Evolutionary conservation across 2,113 vertebrate species (phyloP), one percentile per base, ranked within the genome.

Genomic region (Polypterus bichir): DNA sequence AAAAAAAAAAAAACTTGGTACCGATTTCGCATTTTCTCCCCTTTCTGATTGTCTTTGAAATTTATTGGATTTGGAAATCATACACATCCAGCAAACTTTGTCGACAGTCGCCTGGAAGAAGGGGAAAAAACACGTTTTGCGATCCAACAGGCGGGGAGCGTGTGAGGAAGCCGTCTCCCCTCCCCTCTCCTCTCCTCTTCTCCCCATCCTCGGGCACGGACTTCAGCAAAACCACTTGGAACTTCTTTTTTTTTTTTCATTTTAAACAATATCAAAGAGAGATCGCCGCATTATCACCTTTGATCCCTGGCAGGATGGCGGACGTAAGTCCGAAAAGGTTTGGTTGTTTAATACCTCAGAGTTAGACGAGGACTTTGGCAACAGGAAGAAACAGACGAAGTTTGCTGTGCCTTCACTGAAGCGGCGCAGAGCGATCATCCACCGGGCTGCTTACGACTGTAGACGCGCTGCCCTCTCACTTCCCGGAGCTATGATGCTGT

Each of bases 401-500:
- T 51, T 51, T 51, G 57, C 49, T 48, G 52, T 5, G 6, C 59
- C 9, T 6, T 48, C 9, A 27, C 44, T 48, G 48, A 48, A 27
- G 47, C 49, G 46, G 49, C 58, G 9, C 62, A 54, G 74, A 59
- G 58, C 59, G 46, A 7, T 57, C 46, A 59, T 71, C 59, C 63
- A 63, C 51, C 62, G 65, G 59, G 49, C 49, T 51, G 9, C 9
- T 51, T 67, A 64, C 47, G 65, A 48, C 9, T 9, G 27, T 27
- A 27, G 27, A 27, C 27, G 27, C 27, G 27, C 27, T 27, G 27
- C 27, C 27, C 27, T 27, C 27, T 27, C 27, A 27, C 27, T 27
- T 46, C 59, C 58, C 61, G 71, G 54, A 73, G 63, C 67, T 68
- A 77, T 69, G 74, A 84, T 88, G 87, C 76, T 80, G 70, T 72